Conservation (phyloP, 2,797 vertebrate genomes). For the Peromyscus eremicus region DNA sequence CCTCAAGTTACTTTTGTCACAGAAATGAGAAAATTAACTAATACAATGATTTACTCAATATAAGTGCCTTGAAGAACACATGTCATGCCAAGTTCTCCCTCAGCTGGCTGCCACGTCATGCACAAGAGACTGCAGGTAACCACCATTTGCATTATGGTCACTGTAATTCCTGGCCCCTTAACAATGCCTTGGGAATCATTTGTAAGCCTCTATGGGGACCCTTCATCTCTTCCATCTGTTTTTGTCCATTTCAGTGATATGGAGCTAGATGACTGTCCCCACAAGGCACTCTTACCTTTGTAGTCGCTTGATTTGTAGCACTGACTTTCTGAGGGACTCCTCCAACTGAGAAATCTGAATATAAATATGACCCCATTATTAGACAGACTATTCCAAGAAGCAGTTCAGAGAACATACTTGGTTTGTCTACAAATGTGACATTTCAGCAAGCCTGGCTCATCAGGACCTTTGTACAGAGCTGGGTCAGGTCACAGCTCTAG, state of each 20-base stretch:
- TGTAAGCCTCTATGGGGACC: neutral
- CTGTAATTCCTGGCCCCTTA: no score
- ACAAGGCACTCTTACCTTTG: constrained; percentile 87
- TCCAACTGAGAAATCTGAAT: constrained; percentile 92
- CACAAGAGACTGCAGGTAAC: neutral
- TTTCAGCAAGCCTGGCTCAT: no score
- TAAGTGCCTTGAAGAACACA: neutral
- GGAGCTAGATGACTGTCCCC: no score
- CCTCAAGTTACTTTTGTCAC: neutral
- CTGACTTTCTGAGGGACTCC: constrained; percentile 89
- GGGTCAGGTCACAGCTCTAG: neutral
- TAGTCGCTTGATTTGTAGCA: constrained; percentile 91
- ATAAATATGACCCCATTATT: constrained; percentile 31
- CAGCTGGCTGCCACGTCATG: neutral
- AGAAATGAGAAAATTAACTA: neutral
- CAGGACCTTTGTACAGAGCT: neutral
- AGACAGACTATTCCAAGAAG: neutral
- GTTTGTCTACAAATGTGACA: neutral
- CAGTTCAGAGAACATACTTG: neutral
- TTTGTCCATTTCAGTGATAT: neutral
- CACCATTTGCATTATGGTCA: neutral
- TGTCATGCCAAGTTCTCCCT: neutral
- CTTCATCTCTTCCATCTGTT: neutral
- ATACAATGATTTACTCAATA: neutral
- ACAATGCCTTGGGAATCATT: no score